Base-by-base conservation (phyloP, 2,797 vertebrate genomes). In the Periophthalmus magnuspinnatus region DNA sequence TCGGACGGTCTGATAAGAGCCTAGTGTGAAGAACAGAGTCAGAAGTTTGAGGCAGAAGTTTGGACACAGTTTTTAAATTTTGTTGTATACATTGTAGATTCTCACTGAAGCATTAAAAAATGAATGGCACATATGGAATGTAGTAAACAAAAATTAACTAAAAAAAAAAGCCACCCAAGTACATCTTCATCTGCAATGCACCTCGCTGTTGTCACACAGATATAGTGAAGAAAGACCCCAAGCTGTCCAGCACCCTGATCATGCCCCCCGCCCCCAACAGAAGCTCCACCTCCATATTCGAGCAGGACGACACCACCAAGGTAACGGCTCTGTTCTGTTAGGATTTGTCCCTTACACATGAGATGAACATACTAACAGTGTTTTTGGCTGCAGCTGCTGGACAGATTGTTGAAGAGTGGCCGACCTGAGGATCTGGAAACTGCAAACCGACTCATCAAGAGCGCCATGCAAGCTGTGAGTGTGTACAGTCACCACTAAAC, bases 371-470 rank as follows among this genome's bases (percentile, higher is more conserved):
- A 28, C 28, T 33, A 5, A 28, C 47, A 4, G 1, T 56, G 28
- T 28, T 4, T 74, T 4, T 80, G 47, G 33, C 67, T 2, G 54
- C 84, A 98, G 96, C 90, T 96, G 16, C 79, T 98, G 69, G 93
- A 92, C 0, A 90, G 88, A 74, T 91, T 98, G 62, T 76, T 98
- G 67, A 96, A 93, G 83, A 98, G 96, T 75, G 86, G 2, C 17
- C 91, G 90, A 34, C 79, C 94, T 0, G 95, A 97, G 70, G 96
- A 98, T 73, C 88, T 97, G 83, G 94, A 95, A 86, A 94, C 93
- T 2, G 96, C 96, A n/a, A 98, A 98, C 90, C 88, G 85, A 33
- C 93, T 98, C 67, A 98, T 98, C 85, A 95, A 97, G 89, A 95
- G 84, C 69, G 90, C 95, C 74, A 77, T 98, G 0, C 92, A 88